phyloP scores from a whole-genome alignment of 1,140 invertebrate genomes.

The Mylabris phalerata region DNA sequence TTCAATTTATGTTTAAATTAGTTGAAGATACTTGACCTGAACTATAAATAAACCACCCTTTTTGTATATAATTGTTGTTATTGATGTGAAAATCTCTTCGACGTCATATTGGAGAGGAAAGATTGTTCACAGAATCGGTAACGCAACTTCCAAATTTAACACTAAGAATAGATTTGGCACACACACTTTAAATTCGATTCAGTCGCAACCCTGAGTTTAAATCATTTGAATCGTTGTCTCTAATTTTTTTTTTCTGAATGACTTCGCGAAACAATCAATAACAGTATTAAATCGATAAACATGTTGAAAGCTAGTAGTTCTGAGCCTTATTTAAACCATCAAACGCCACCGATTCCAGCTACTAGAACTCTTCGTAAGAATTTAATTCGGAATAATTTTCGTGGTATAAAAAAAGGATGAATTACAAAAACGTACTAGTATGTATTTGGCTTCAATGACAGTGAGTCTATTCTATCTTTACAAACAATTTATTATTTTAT shows the following conservation, averaged over 20 bases:
- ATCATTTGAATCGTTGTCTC: neutral
- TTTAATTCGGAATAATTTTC: constrained; percentile 53
- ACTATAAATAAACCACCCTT: no score
- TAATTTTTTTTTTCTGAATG: neutral
- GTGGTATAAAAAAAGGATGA: constrained; percentile 70
- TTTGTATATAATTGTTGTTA: no score
- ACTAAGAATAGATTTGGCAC: constrained; percentile 21
- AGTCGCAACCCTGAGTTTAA: constrained; percentile 17
- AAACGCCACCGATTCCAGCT: constrained; percentile 9
- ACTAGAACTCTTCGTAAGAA: constrained; percentile 9
- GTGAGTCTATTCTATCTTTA: constrained; percentile 45
- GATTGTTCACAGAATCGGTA: neutral
- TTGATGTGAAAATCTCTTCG: no score
- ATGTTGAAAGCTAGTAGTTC: constrained; percentile 26
- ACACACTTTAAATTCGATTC: constrained; percentile 5
- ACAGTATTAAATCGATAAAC: neutral
- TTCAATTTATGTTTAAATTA: no score
- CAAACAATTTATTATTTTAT: neutral
- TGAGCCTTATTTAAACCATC: constrained; percentile 23
- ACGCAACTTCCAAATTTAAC: constrained; percentile 8
- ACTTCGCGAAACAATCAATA: no score
- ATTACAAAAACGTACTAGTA: constrained; percentile 59
- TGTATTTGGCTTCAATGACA: constrained; percentile 67
- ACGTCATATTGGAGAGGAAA: no score
- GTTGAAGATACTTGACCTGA: no score